Conservation (phyloP, 2,113 vertebrate species). For the Hydrolagus affinis region DNA sequence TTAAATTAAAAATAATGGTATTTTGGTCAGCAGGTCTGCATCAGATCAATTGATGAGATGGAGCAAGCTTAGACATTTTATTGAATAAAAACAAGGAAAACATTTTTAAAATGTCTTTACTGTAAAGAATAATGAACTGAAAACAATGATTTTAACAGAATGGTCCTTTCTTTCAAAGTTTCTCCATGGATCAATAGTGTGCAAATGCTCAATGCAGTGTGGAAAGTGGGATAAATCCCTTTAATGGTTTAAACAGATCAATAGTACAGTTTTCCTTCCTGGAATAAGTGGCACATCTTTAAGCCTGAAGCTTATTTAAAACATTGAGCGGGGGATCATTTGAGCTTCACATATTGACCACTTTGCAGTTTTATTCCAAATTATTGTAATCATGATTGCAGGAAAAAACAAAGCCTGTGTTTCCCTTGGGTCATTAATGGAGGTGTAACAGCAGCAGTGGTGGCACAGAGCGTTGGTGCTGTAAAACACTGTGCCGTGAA, state of each 20-base stretch:
- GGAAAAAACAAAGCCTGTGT: background rate
- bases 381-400: too few relatives aligned
- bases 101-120: background rate
- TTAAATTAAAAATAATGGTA: background rate
- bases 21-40: background rate
- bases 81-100: background rate
- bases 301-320: background rate
- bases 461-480: background rate
- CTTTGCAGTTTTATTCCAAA: background rate
- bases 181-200: slow-evolving; percentile 1
- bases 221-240: slow-evolving; percentile 16
- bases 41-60: too few relatives aligned
- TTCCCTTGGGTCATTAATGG: background rate
- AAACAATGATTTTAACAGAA: background rate
- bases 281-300: slow-evolving; percentile 9
- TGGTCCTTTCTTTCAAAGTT: background rate
- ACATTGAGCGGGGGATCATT: background rate
- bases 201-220: background rate
- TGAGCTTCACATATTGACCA: background rate
- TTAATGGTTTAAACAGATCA: slow-evolving; percentile 27
- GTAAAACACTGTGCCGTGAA: background rate
- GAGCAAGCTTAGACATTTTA: background rate
- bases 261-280: slow-evolving; percentile 9
- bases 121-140: background rate
- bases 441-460: background rate